Percentiles rank a stretch among this genome's conserved stretches.
Evolutionary conservation across 2,888 invertebrate species (phyloP).

Genomic region (Vanessa cardui): DNA sequence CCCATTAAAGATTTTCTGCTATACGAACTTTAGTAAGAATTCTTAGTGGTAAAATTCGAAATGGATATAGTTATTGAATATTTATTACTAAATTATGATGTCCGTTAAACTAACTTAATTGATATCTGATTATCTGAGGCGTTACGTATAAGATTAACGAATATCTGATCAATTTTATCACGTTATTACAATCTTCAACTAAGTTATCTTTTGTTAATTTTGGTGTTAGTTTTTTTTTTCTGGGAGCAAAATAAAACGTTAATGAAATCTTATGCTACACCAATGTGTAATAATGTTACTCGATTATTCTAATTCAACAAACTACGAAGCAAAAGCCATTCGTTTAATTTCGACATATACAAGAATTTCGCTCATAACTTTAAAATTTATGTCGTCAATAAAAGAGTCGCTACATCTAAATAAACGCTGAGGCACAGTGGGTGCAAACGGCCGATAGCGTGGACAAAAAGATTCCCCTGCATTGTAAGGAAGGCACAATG

Average conservation of each 20-base stretch:
- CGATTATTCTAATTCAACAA: background rate
- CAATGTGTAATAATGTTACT: background rate
- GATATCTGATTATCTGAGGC: background rate
- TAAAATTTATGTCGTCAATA: slow-evolving; percentile 33
- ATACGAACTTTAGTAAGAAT: slow-evolving; percentile 16
- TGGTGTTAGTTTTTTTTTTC: too few relatives aligned
- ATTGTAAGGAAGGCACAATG: slow-evolving; percentile 75
- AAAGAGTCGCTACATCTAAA: slow-evolving; percentile 54
- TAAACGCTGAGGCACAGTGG: slow-evolving; percentile 65
- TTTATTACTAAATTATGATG: slow-evolving; percentile 9
- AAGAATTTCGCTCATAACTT: slow-evolving; percentile 2
- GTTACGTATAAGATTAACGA: background rate
- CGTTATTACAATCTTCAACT: too few relatives aligned
- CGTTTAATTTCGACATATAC: background rate
- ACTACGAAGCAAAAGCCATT: background rate
- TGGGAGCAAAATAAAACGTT: too few relatives aligned
- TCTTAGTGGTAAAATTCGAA: slow-evolving; percentile 6
- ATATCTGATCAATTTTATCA: background rate
- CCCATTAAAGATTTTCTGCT: slow-evolving; percentile 29
- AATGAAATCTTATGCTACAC: too few relatives aligned
- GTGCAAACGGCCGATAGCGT: slow-evolving; percentile 77
- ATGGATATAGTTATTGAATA: slow-evolving; percentile 13
- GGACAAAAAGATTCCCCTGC: slow-evolving; percentile 79
- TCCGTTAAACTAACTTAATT: slow-evolving; percentile 6
- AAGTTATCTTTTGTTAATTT: too few relatives aligned